Conservation (phyloP, 2,797 vertebrate species). For the Gymnocypris eckloni region DNA sequence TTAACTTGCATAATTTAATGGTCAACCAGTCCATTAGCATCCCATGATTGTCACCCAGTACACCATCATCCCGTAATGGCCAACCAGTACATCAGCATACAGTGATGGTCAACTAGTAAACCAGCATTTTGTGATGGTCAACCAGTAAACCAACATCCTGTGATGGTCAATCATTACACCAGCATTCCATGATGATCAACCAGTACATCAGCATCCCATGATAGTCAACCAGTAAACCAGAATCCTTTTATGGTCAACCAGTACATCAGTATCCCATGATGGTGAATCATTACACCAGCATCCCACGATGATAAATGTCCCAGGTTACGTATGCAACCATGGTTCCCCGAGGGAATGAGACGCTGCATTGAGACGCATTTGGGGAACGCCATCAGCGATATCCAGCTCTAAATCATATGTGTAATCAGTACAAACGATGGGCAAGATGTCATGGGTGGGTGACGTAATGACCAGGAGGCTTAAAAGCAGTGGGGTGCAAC, state of each 20-base stretch:
- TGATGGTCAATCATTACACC: background rate
- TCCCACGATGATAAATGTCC: background rate
- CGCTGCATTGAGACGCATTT: no score
- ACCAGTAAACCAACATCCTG: background rate
- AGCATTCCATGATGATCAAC: background rate
- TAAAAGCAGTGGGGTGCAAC: no score
- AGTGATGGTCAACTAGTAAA: no score
- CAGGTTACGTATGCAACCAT: no score
- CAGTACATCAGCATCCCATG: background rate
- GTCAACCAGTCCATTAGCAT: background rate
- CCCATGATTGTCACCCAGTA: accelerated
- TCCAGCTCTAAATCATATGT: no score
- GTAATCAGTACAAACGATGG: no score
- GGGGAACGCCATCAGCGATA: no score
- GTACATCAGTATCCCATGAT: background rate
- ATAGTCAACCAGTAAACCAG: background rate
- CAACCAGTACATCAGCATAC: background rate
- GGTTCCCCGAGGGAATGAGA: no score
- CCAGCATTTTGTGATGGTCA: background rate
- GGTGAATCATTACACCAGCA: background rate
- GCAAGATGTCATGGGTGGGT: no score
- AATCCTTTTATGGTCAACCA: background rate
- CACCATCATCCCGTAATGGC: background rate
- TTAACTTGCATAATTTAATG: background rate
- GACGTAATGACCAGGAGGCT: no score